Base-by-base conservation (phyloP, 37 sponge, comb jelly and placozoan genomes). In the Ephydatia muelleri region DNA sequence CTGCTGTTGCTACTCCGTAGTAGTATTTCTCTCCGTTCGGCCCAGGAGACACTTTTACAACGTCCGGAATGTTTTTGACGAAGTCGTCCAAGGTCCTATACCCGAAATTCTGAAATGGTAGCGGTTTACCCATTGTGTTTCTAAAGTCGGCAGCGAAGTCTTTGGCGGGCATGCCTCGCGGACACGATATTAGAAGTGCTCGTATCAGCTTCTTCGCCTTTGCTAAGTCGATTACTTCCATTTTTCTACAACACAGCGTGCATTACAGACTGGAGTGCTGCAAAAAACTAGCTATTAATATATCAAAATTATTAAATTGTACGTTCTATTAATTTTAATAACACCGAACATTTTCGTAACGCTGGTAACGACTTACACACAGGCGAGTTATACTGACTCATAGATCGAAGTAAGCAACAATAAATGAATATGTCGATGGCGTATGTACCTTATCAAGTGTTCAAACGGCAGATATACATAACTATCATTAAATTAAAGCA, bases 161-260 rank as follows among this genome's bases (percentile, higher is more conserved):
- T 3, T 73, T 43, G 28, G 74, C 73, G 0, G 86, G 30, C 36
- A 93, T 90, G 13, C 93, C 93, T 1, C 87, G 65, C n/a, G 90
- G 90, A 30, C 90, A 83, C 16, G 93, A 93, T 22, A 93, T 76
- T 19, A 93, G 81, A 47, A 93, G 64, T 0, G 93, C 66, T 31
- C 93, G 79, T 13, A 89, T 35, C 16, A 68, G 77, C 39, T 81
- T 76, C 67, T 85, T 88, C 21, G 78, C 72, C 48, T 76, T 70
- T 65, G 57, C 19, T 11, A 57, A 57, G 57, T 57, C 80, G 16
- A 30, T 49, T 49, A 30, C 67, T 13, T 49, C 65, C 49, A 33
- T 40, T 3, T 33, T 8, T 38, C n/a, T n/a, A n/a, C n/a, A n/a
- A n/a, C n/a, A n/a, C n/a, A n/a, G n/a, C n/a, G n/a, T n/a, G n/a